Evolutionary conservation across 1,140 invertebrate species (phyloP), one percentile per base, ranked within the genome.

Genomic region (Cheumatopsyche charites): DNA sequence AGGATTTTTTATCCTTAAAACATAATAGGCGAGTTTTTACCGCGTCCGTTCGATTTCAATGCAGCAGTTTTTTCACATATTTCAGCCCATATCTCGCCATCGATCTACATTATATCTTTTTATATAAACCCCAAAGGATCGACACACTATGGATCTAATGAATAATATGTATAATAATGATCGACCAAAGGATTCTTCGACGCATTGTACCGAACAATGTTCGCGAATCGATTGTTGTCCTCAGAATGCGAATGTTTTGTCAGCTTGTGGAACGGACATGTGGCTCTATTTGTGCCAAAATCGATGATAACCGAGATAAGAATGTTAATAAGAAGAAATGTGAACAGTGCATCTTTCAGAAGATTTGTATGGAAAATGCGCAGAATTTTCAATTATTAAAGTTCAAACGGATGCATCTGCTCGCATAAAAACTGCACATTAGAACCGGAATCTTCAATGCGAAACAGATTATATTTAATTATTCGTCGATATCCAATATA

Each of bases 41-140:
- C 19, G 47, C 55, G 55, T 52, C 19, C 19, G 47, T 19, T 17
- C 55, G 23, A 49, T 62, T 71, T 68, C 47, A 71, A 71, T 71
- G 69, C 69, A 63, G 47, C 69, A 63, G 13, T 71, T 71, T 71
- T 61, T 61, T 19, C 13, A 47, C 23, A 26, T 55, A 63, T 58
- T 21, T 52, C 29, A 29, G 11, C 29, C 42, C 52, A 49, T 71
- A 71, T 71, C 69, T 58, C 61, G 45, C 61, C 23, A 36, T 45
- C 69, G 61, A 71, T 71, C 69, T 36, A 43, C 23, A 70, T 70
- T 70, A n/a, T 26, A 15, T 21, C 15, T 36, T 47, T 47, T 47
- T 47, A 7, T 47, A 47, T 13, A 15, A 7, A 13, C 43, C 36
- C 45, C 19, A 47, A 71, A 63, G 62, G 58, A 62, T 52, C 29